A percentile compares a stretch with the other conserved stretches of the same genome.
phyloP scores from a whole-genome alignment of 2,797 vertebrate species.

The Mareca strepera region DNA sequence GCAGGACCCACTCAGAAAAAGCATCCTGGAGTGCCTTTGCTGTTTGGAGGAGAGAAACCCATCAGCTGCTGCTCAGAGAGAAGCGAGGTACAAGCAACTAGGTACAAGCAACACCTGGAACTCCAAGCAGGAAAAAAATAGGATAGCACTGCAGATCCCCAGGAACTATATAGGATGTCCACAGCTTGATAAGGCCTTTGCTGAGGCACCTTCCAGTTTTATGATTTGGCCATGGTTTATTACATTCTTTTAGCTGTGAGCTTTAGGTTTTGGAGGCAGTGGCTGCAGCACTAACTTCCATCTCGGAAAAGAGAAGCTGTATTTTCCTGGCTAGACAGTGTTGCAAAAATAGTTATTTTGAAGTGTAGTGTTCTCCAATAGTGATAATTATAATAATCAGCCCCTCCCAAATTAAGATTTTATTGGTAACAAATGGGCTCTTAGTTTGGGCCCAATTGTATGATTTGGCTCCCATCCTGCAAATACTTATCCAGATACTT shows the following conservation, averaged over 20 bases:
- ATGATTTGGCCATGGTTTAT: not conserved
- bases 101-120: not conserved
- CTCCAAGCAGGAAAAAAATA: not conserved
- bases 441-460: conserved; percentile 12
- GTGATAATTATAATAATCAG: conserved; percentile 8
- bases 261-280: not conserved
- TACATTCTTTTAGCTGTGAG: not conserved
- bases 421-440: conserved; percentile 43
- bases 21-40: not conserved
- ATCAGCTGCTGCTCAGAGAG: not conserved
- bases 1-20: not conserved
- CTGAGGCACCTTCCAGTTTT: not conserved
- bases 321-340: not conserved
- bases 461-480: conserved; percentile 57
- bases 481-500: conserved; percentile 47
- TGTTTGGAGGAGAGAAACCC: not conserved
- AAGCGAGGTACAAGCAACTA: not conserved
- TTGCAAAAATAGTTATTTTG: not conserved
- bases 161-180: not conserved
- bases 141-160: not conserved
- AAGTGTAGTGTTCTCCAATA: not conserved
- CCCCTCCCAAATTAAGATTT: not conserved
- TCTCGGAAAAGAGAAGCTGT: not conserved
- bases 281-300: not conserved
- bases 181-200: not conserved